phyloP scores from a whole-genome alignment of 2,888 invertebrate genomes.

The Drosophila maculinotata region DNA sequence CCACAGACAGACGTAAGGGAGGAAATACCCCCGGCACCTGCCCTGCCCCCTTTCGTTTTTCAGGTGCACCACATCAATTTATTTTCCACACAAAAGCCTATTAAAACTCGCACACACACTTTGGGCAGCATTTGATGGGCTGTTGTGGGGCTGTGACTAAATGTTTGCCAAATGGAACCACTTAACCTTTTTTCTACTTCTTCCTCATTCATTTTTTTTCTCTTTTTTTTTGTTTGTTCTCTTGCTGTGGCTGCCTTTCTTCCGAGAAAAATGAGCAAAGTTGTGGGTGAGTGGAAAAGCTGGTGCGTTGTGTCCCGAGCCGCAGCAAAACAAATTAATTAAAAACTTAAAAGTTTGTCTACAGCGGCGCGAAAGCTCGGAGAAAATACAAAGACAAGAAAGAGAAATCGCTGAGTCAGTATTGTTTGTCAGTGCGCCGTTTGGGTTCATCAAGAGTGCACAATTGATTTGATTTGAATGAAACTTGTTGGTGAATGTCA shows the following conservation, averaged over 20 bases:
- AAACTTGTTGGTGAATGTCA: not conserved
- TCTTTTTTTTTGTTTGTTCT: conserved; percentile 14
- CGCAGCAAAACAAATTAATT: conserved; percentile 75
- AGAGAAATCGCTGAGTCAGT: conserved; percentile 19
- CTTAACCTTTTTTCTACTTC: conserved; percentile 68
- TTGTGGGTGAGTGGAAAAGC: conserved; percentile 15
- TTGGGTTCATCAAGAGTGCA: conserved; percentile 16
- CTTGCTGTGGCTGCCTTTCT: conserved; percentile 21
- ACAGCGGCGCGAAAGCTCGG: conserved; percentile 16
- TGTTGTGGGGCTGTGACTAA: conserved; percentile 50
- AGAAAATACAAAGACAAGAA: not conserved
- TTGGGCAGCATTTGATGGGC: conserved; percentile 52
- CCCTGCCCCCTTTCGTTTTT: conserved; percentile 50
- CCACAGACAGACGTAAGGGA: conserved; percentile 50
- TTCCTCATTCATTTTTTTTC: conserved; percentile 1
- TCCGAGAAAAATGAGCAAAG: conserved; percentile 56
- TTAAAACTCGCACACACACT: conserved; percentile 71
- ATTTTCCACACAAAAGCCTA: conserved; percentile 81
- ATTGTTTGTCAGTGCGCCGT: conserved; percentile 18
- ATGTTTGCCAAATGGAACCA: conserved; percentile 79
- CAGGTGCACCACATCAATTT: conserved; percentile 81
- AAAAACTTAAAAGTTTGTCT: conserved; percentile 73
- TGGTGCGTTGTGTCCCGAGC: conserved; percentile 39
- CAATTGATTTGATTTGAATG: conserved; percentile 16
- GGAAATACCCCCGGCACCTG: conserved; percentile 9